phyloP scores from a whole-genome alignment of 2,113 vertebrate genomes.

The Tretioscincus oriximinensis region DNA sequence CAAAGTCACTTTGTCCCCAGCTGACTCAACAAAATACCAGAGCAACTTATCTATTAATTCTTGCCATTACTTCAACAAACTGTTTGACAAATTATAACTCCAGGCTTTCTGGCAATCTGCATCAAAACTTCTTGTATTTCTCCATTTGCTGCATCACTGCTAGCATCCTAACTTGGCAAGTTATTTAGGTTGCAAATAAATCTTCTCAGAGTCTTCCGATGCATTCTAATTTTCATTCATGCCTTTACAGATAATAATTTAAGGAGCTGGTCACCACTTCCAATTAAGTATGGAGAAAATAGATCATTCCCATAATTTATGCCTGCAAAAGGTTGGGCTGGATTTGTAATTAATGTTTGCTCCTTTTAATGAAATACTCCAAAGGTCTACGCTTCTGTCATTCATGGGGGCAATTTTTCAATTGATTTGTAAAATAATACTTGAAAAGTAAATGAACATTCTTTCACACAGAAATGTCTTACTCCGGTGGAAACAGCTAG shows the following conservation, averaged over 20 bases:
- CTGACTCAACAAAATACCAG: too few species aligned
- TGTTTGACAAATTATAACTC: slow-evolving; percentile 4
- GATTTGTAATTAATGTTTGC: slow-evolving; percentile 84
- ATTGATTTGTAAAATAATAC: slow-evolving; percentile 95
- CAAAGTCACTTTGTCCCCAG: too few species aligned
- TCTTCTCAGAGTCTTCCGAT: slow-evolving; percentile 63
- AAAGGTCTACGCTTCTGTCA: slow-evolving; percentile 86
- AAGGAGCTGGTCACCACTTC: slow-evolving; percentile 83
- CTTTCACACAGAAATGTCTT: slow-evolving; percentile 84
- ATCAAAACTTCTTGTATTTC: background rate
- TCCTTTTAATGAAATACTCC: slow-evolving; percentile 84
- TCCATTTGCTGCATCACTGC: background rate
- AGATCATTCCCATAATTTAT: slow-evolving; percentile 89
- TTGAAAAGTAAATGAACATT: slow-evolving; percentile 93
- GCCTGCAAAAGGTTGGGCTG: slow-evolving; percentile 79
- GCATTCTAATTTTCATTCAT: slow-evolving; percentile 91
- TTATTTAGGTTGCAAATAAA: slow-evolving; percentile 56
- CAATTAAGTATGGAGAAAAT: slow-evolving; percentile 91
- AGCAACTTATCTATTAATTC: background rate
- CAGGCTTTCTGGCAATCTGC: background rate
- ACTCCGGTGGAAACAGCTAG: slow-evolving; percentile 88
- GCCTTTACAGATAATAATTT: slow-evolving; percentile 86
- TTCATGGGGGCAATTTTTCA: slow-evolving; percentile 92
- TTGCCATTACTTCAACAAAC: background rate
- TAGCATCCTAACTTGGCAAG: slow-evolving; percentile 15